Evolutionary conservation across 2,113 vertebrate genomes (phyloP), one percentile per base, ranked within the genome.

Genomic region (Brienomyrus longianalis): DNA sequence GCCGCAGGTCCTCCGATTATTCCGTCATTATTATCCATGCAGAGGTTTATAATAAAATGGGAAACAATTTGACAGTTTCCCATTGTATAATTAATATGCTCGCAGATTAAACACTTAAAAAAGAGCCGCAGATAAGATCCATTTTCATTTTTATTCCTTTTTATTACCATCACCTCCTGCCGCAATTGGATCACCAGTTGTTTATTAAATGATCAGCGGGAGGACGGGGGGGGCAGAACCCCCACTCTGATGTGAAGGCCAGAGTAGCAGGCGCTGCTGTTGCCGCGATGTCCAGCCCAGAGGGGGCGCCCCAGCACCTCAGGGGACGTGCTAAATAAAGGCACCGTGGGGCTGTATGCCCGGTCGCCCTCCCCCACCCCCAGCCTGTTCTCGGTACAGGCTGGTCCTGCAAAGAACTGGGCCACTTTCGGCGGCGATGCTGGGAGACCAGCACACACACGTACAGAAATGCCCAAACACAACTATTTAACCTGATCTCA

Each of bases 241-340:
- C 19, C 50, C 15, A 13, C 47, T 17, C 50, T 45, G 50, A 31
- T 86, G n/a, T 86, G 83, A 50, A 23, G 23, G 45, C 17, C 48
- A 86, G 27, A 31, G n/a, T 31, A n/a, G 15, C 84, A 27, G 27
- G 50, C 52, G 27, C 13, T 31, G n/a, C 48, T 7, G 19, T 48
- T 5, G n/a, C 51, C 23, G 2, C 9, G 6, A 54, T 47, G 39
- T n/a, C 80, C 39, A 19, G 83, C 45, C 45, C 11, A 21, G 27
- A 3, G 51, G 86, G 51, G 19, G 51, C 47, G 15, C 47, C 88
- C 31, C 19, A 3, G 10, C 3, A 31, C 91, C 92, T 31, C 15
- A 51, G 87, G 93, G 93, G 92, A 93, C 59, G 15, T 91, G 92
- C 95, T 96, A 96, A 96, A 95, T 96, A 94, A 95, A 94, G 95